Base-by-base conservation (phyloP, 2,888 invertebrate species). In the Rapana venosa region DNA sequence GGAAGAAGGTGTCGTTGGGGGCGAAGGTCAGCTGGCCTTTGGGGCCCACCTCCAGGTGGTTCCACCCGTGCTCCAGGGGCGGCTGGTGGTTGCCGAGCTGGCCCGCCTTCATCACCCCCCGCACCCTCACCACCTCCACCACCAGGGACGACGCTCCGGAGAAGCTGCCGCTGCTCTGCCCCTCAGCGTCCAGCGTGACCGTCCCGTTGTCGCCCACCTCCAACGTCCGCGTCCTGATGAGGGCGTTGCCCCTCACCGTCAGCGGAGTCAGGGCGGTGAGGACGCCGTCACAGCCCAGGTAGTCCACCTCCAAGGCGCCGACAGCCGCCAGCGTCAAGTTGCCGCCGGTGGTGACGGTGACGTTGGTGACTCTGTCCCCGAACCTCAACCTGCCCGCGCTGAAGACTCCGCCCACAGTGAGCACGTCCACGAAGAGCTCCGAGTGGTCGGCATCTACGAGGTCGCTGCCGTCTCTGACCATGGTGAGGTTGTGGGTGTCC, bases 251-350 rank as follows among this genome's bases (percentile, higher is more conserved):
- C 66, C 87, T 85, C 26, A 94, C 88, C 17, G 88, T 90, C 15
- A 93, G 30, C 32, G 93, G 93, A 30, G 89, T 58, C 20, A 89
- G 86, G 20, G 92, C 90, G 32, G 90, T 92, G 58, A 94, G 87
- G 4, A 91, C 88, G 32, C 94, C 94, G 89, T 92, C 15, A 91
- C 88, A 35, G 90, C 89, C 47, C 32, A 93, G 70, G 79, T 90
- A 91, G 85, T 93, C 90, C 15, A 92, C 90, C 13, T 88, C 89
- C 58, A 92, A 92, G 4, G 88, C 87, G 4, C 87, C 90, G 35
- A 89, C 91, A n/a, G 93, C 92, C 2, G 89, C 92, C 79, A 93
- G 93, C 1, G 91, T 91, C 91, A 93, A 92, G 61, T 89, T 90
- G 8, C 93, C 93, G 61, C 91, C 85, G 5, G 81, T 88, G 30